Percentiles rank a stretch among this genome's conserved stretches.
phyloP scores from a whole-genome alignment of 2,797 vertebrate genomes.

The Epinephelus malabaricus region DNA sequence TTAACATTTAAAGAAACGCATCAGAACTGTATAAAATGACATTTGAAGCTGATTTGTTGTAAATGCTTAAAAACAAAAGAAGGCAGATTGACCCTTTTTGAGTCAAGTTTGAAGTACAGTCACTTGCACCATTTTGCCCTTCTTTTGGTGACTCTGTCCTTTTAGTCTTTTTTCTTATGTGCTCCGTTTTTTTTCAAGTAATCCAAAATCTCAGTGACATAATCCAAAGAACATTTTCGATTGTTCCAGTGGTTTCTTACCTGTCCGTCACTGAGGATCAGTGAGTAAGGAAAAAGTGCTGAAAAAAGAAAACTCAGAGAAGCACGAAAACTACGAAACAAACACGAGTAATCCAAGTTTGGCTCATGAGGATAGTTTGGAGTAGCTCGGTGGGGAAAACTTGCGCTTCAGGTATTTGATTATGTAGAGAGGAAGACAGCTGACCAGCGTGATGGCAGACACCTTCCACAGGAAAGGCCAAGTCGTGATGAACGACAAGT shows the following conservation, averaged over 20 bases:
- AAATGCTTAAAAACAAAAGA: constrained; percentile 53
- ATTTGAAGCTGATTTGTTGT: constrained; percentile 37
- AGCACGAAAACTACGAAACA: constrained; percentile 31
- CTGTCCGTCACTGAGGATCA: constrained; percentile 31
- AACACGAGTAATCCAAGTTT: constrained; percentile 9
- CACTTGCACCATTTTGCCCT: background rate
- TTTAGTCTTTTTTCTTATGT: constrained; percentile 48
- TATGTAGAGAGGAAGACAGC: constrained; percentile 98
- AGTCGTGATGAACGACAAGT: constrained; percentile 94
- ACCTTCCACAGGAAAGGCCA: constrained; percentile 98
- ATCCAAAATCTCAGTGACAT: constrained; percentile 57
- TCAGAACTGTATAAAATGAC: constrained; percentile 62
- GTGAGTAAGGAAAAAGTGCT: constrained; percentile 62
- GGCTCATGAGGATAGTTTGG: constrained; percentile 94
- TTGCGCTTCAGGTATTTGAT: constrained; percentile 98
- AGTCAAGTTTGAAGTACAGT: constrained; percentile 23
- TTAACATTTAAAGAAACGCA: constrained; percentile 34
- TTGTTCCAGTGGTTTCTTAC: constrained; percentile 62
- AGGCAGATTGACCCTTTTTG: constrained; percentile 52
- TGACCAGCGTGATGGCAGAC: constrained; percentile 94
- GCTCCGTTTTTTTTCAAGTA: constrained; percentile 74
- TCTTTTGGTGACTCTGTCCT: background rate
- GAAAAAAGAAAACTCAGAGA: constrained; percentile 48
- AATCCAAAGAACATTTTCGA: constrained; percentile 7
- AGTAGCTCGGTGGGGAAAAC: constrained; percentile 98